A percentile compares a stretch with the other conserved stretches of the same genome.
phyloP scores from a whole-genome alignment of 2,888 invertebrate species.

The Chrysomela aeneicollis region DNA sequence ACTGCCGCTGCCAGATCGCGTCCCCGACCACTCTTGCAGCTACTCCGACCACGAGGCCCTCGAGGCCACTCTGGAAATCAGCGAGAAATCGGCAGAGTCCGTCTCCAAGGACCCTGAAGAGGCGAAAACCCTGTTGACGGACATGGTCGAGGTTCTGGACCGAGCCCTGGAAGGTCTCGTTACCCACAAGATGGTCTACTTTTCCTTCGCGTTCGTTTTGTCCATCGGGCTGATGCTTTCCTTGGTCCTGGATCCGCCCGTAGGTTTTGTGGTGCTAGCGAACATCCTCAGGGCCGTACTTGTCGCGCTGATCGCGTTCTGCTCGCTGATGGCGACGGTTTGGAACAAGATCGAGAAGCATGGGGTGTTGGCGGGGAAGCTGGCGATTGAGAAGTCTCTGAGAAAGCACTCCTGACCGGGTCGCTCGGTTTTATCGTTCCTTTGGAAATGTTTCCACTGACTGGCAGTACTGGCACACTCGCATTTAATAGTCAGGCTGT shows the following conservation, averaged over 20 bases:
- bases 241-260: conserved; percentile 62
- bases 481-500: too few species aligned
- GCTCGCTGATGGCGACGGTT: conserved; percentile 78
- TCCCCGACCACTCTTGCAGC: conserved; percentile 76
- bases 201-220: conserved; percentile 63
- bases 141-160: conserved; percentile 69
- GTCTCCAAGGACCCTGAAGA: conserved; percentile 37
- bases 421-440: too few species aligned
- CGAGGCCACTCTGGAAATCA: conserved; percentile 63
- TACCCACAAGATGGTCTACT: conserved; percentile 65
- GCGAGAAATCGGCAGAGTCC: conserved; percentile 44
- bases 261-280: conserved; percentile 61
- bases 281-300: conserved; percentile 70
- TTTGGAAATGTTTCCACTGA: too few species aligned
- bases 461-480: too few species aligned
- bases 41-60: conserved; percentile 94
- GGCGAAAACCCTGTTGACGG: conserved; percentile 60
- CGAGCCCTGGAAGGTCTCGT: conserved; percentile 65
- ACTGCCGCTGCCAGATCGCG: conserved; percentile 76
- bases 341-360: conserved; percentile 86
- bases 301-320: conserved; percentile 73
- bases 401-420: too few species aligned
- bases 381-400: conserved; percentile 71
- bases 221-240: conserved; percentile 64
- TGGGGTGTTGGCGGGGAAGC: conserved; percentile 77